phyloP scores from a whole-genome alignment of 1,140 invertebrate species.

The Nebria ingens region DNA sequence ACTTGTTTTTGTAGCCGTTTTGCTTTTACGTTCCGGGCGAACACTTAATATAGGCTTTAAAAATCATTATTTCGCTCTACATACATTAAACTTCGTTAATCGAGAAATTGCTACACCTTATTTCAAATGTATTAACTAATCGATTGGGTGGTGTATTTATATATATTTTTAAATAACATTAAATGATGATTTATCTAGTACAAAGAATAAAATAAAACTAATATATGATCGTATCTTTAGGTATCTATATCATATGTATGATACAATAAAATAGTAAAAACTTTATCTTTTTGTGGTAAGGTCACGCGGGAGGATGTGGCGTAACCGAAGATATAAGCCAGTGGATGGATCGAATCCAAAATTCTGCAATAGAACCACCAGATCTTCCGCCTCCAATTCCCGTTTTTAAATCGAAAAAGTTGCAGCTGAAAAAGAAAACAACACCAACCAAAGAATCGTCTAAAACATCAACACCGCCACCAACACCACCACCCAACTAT shows the following conservation, averaged over 20 bases:
- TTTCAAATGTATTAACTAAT: no score
- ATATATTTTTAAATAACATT: no score
- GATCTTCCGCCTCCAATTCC: constrained; percentile 24
- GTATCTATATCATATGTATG: background rate
- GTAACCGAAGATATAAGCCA: constrained; percentile 73
- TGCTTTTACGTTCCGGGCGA: no score
- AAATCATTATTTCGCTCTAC: no score
- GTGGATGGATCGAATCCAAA: constrained; percentile 89
- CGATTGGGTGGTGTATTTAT: no score
- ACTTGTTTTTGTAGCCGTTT: no score
- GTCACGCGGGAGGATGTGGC: constrained; percentile 75
- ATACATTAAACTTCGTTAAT: no score
- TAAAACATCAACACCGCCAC: constrained; percentile 28
- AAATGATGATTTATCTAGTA: no score
- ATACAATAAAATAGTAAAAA: background rate
- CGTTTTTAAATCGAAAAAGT: constrained; percentile 15
- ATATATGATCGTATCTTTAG: background rate
- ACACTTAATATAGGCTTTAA: no score
- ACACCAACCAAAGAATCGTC: constrained; percentile 19
- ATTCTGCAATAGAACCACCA: constrained; percentile 66
- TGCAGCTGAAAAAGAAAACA: constrained; percentile 12
- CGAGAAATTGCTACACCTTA: no score
- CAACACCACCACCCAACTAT: constrained; percentile 34
- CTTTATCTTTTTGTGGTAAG: constrained; percentile 35
- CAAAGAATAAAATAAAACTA: no score